phyloP scores from a whole-genome alignment of 2,113 vertebrate genomes.

The Plestiodon gilberti region DNA sequence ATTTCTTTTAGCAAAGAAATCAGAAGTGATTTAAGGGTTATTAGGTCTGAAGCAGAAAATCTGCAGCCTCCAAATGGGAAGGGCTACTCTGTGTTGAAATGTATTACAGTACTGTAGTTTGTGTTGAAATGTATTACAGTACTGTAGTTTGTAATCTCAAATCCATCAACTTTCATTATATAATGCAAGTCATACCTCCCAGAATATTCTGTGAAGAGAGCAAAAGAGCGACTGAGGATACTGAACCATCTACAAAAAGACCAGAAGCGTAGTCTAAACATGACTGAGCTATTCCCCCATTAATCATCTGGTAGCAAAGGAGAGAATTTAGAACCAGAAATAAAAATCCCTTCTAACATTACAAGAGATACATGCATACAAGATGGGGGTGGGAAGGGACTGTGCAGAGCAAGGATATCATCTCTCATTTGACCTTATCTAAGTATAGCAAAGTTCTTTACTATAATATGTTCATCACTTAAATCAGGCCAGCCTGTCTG shows the following conservation, averaged over 20 bases:
- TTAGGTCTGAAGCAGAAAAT: neutral
- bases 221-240: neutral
- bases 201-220: neutral
- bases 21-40: neutral
- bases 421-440: conserved; percentile 27
- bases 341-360: neutral
- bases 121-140: neutral
- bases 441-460: conserved; percentile 28
- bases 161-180: neutral
- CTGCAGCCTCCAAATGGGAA: neutral
- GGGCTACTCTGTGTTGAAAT: neutral
- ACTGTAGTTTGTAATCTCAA: neutral
- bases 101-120: neutral
- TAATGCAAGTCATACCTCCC: neutral
- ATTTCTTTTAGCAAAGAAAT: neutral
- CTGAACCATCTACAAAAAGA: neutral
- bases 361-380: neutral
- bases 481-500: neutral
- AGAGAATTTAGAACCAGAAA: neutral
- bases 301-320: neutral
- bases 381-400: neutral
- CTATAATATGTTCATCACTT: neutral
- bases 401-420: conserved; percentile 1
- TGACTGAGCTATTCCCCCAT: neutral
- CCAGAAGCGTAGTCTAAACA: neutral